Conservation (phyloP, 2,888 invertebrate species). For the Clostera curtula region DNA sequence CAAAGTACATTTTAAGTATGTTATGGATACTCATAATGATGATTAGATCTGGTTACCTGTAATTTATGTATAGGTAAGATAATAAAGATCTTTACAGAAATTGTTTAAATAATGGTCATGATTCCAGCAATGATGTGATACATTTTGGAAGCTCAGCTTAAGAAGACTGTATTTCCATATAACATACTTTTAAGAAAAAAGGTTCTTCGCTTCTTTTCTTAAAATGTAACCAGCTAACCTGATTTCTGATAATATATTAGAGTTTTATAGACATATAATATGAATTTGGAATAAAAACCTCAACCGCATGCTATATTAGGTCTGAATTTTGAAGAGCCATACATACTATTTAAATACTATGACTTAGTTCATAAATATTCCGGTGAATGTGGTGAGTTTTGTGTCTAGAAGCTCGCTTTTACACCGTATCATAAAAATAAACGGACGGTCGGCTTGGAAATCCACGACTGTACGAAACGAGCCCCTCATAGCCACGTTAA, state of each 20-base stretch:
- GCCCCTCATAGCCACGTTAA: constrained; percentile 22
- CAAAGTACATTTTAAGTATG: no score
- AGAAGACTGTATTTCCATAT: no score
- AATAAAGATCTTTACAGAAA: no score
- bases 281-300: constrained; percentile 1
- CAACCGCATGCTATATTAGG: constrained; percentile 17
- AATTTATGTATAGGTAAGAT: no score
- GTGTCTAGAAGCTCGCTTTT: constrained; percentile 19
- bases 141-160: no score
- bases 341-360: constrained; percentile 21
- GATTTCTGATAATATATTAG: constrained; percentile 1
- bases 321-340: constrained; percentile 14
- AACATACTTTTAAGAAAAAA: no score
- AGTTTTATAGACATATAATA: not conserved
- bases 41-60: no score
- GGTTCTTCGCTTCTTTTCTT: no score
- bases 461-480: constrained; percentile 19
- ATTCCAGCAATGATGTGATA: no score
- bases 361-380: constrained; percentile 23
- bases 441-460: constrained; percentile 30
- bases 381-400: constrained; percentile 23
- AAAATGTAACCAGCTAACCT: no score
- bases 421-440: constrained; percentile 26
- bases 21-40: no score
- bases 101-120: no score